Percentiles rank a stretch among this genome's conserved stretches.
Evolutionary conservation across 2,797 vertebrate genomes (phyloP).

Genomic region (Psittacula derbiana): DNA sequence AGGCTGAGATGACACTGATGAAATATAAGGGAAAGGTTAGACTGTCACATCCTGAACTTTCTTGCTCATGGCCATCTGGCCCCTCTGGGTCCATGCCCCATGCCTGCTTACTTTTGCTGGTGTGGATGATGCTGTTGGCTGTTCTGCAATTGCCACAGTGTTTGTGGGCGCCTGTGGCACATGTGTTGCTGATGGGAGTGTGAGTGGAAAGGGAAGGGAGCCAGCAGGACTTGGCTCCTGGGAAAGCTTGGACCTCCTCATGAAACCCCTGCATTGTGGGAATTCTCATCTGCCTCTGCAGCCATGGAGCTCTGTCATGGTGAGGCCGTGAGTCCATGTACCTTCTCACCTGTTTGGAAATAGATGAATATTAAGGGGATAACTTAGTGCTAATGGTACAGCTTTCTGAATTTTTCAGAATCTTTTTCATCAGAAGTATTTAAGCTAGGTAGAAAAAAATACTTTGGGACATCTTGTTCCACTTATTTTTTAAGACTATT

Average conservation of each 20-base stretch:
- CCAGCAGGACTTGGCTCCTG: rapidly evolving
- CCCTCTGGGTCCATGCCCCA: not conserved
- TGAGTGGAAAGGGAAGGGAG: not conserved
- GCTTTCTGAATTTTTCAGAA: not conserved
- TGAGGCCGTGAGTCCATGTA: rapidly evolving
- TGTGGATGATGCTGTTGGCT: not conserved
- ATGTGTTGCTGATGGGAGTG: not conserved
- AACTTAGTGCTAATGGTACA: not conserved
- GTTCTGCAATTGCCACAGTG: not conserved
- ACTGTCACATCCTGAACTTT: not conserved
- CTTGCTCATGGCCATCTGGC: not conserved
- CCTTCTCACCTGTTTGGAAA: not conserved
- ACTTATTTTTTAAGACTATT: constrained; percentile 31
- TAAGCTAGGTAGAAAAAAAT: constrained; percentile 26
- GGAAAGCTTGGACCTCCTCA: not conserved
- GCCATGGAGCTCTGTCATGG: not conserved
- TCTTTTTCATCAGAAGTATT: not conserved
- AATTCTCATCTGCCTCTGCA: not conserved
- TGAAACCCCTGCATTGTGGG: rapidly evolving
- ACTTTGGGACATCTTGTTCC: constrained; percentile 25
- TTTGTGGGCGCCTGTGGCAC: not conserved
- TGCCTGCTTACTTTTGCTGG: not conserved
- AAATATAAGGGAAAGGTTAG: not conserved
- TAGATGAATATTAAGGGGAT: not conserved
- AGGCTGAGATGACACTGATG: not conserved